Evolutionary conservation across 2,113 vertebrate species (phyloP).

Genomic region (Origma solitaria): DNA sequence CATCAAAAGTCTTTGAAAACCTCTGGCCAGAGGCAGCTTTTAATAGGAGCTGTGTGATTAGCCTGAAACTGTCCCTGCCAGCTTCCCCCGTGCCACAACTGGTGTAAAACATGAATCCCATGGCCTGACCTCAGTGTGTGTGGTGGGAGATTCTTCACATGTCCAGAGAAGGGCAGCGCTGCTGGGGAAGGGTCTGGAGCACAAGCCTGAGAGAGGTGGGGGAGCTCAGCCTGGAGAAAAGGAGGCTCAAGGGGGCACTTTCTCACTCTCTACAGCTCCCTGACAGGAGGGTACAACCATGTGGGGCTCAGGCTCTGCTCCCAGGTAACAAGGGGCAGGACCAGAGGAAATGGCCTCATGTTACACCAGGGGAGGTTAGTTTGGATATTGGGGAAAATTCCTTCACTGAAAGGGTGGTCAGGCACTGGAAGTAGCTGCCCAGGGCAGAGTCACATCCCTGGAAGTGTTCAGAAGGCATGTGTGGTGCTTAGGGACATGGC

Average conservation of each 20-base stretch:
- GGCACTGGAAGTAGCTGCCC: too few relatives aligned
- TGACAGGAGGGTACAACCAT: background rate
- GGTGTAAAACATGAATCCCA: background rate
- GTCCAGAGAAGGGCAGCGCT: background rate
- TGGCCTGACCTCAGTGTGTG: background rate
- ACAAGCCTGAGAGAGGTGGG: background rate
- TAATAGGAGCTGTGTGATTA: background rate
- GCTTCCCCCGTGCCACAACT: background rate
- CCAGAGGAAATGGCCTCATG: background rate
- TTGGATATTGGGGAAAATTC: background rate
- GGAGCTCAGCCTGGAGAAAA: background rate
- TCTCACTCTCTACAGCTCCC: background rate
- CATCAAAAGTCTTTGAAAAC: background rate
- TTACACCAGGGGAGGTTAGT: background rate
- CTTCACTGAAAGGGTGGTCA: background rate
- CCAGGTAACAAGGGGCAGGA: background rate
- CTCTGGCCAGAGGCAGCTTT: background rate
- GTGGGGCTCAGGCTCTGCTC: background rate
- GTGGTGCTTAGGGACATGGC: background rate
- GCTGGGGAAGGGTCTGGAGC: background rate
- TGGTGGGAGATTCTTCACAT: rapidly evolving
- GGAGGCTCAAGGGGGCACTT: background rate
- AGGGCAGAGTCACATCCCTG: background rate
- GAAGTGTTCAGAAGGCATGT: background rate
- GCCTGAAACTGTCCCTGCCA: background rate